phyloP scores from a whole-genome alignment of 1,140 invertebrate species.

The Nymphalis io region DNA sequence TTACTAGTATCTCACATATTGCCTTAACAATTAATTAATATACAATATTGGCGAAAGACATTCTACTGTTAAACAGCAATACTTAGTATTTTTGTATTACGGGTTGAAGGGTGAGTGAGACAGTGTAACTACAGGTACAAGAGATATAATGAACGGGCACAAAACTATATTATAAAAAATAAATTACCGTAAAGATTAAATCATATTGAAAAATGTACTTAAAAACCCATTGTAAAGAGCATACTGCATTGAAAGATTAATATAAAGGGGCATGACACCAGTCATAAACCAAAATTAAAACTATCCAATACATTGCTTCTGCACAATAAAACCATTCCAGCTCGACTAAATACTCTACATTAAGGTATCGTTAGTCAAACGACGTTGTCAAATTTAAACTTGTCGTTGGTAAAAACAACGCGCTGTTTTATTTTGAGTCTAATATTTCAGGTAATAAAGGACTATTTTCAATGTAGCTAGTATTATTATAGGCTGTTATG shows the following conservation, averaged over 20 bases:
- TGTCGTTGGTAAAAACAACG: conserved; percentile 19
- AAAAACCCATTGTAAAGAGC: neutral
- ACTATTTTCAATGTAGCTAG: conserved; percentile 10
- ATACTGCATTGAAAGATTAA: conserved; percentile 22
- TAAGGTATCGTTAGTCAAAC: conserved; percentile 77
- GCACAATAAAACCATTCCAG: conserved; percentile 71
- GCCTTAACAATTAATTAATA: no score
- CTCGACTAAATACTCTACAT: conserved; percentile 73
- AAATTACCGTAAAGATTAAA: no score
- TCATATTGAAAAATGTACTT: no score
- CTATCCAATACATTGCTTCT: conserved; percentile 74
- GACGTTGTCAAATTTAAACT: conserved; percentile 36
- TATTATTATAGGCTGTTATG: conserved; percentile 36
- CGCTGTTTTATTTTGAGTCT: conserved; percentile 34
- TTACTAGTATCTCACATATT: no score
- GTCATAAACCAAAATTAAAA: conserved; percentile 79
- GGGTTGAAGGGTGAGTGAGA: no score
- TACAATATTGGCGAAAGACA: no score
- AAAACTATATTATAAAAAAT: no score
- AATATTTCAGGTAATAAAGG: conserved; percentile 21
- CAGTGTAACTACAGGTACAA: no score
- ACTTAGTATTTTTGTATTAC: no score
- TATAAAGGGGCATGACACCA: conserved; percentile 46
- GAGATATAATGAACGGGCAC: no score
- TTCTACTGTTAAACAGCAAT: no score